Evolutionary conservation across 2,888 invertebrate genomes (phyloP), one percentile per base, ranked within the genome.

Genomic region (Chironomus tentans): DNA sequence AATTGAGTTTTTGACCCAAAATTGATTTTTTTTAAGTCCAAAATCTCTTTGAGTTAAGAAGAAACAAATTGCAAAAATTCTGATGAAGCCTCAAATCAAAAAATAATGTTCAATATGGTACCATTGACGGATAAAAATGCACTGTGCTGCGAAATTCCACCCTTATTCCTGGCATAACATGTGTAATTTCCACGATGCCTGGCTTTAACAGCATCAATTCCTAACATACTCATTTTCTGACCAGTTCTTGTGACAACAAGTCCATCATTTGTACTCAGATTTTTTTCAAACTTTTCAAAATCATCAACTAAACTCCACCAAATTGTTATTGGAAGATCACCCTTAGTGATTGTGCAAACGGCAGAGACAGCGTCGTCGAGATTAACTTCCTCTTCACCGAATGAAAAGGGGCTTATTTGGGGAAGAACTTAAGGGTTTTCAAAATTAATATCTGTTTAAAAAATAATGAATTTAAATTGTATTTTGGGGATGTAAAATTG

Each of bases 291-390:
- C 21, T 48, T 21, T 5, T n/a, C 12, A 15, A 18, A 56, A 15
- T 56, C 86, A 79, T 88, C 89, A 83, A 93, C 91, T 78, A 92
- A 88, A 46, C 86, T 87, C 94, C 94, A 94, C 75, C 87, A 87
- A 76, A 94, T 89, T 80, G 88, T 87, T 48, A 94, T 85, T 6
- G 94, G 94, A 72, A 88, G 86, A 82, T 94, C 94, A 65, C 95
- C 93, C 83, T 92, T 92, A 70, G 88, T 87, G 61, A 92, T 89
- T 84, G 90, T 89, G 82, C 93, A 93, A 78, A 89, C 88, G 3
- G 91, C 87, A 76, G 91, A 91, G 56, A 91, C 90, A 78, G 90
- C 87, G 78, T 93, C 92, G 4, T 92, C 93, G 77, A 91, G 90
- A 81, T 92, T 91, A 68, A 92, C 88, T 76, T 91, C 87, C 79